Evolutionary conservation across 2,888 invertebrate species (phyloP), one percentile per base, ranked within the genome.

Genomic region (Cactoblastis cactorum): DNA sequence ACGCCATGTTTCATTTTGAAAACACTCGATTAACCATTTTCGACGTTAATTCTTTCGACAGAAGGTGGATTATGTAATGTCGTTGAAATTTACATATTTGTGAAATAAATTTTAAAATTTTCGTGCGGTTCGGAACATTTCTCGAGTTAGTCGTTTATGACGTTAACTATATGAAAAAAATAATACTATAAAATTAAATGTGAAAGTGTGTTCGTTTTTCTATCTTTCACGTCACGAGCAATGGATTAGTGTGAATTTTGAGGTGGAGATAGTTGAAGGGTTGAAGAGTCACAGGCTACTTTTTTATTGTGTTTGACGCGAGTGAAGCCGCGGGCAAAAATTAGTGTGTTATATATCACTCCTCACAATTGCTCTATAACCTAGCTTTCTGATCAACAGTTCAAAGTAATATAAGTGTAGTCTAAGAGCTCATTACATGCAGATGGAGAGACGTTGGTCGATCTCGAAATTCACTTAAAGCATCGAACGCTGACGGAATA

Each of bases 401-500:
- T 43, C 18, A 6, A 28, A 1, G 24, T 8, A 43, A 17, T 34
- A 18, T 12, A 45, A 6, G 28, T 28, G 17, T n/a, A 12, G 14
- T 14, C 4, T 12, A 15, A 47, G 48, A 38, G 38, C 45, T 57
- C 50, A 57, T 55, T 53, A 51, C 57, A 59, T 59, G 58, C 48
- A 56, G 62, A 53, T 43, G 43, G 43, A 32, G 43, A 70, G 68
- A 65, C 64, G 71, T 58, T 69, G 74, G 79, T 64, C 81, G 85
- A 85, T 86, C 79, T 79, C 65, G 62, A 83, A 89, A 89, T 88
- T 88, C 88, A 89, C 88, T 89, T 89, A 88, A 75, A 81, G 78
- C 74, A 69, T 74, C 77, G 81, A 74, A 88, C 88, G 87, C 77
- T 69, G 59, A 54, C 65, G 69, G 88, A 87, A 89, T 89, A 88